Percentiles rank a stretch among this genome's conserved stretches.
phyloP scores from a whole-genome alignment of 2,113 vertebrate species.

The Lipophrys pholis region DNA sequence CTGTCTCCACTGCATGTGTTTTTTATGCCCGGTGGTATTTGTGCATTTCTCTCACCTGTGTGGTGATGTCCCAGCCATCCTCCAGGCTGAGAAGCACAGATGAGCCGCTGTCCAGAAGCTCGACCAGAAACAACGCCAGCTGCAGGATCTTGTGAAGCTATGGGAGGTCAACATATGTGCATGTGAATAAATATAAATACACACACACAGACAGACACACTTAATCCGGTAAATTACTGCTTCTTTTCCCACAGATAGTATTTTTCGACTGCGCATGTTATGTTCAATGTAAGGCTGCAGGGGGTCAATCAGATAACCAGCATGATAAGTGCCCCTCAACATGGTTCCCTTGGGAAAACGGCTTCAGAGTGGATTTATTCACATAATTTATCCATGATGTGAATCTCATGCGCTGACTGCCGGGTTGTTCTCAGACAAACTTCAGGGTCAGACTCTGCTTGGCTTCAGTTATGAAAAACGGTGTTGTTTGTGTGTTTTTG shows the following conservation, averaged over 20 bases:
- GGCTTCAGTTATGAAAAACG: neutral
- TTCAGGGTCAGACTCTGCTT: neutral
- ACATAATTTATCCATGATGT: slow-evolving; percentile 56
- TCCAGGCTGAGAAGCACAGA: slow-evolving; percentile 96
- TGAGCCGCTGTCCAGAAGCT: slow-evolving; percentile 94
- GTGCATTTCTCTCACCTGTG: slow-evolving; percentile 86
- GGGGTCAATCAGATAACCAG: slow-evolving; percentile 58
- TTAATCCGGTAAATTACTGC: slow-evolving; percentile 25
- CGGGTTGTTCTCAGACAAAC: slow-evolving; percentile 50
- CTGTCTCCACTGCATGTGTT: too few species aligned
- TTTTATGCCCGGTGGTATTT: neutral
- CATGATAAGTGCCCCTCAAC: slow-evolving; percentile 48
- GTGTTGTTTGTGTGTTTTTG: slow-evolving; percentile 12
- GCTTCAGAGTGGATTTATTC: slow-evolving; percentile 45
- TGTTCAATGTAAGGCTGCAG: slow-evolving; percentile 47
- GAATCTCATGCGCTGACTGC: slow-evolving; percentile 61
- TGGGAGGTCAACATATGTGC: slow-evolving; percentile 63
- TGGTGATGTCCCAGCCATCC: slow-evolving; percentile 98
- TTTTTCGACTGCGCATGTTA: slow-evolving; percentile 41
- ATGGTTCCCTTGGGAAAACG: slow-evolving; percentile 65
- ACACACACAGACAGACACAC: slow-evolving; percentile 27
- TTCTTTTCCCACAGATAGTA: slow-evolving; percentile 58
- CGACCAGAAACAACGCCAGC: slow-evolving; percentile 90
- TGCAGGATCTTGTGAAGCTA: slow-evolving; percentile 97
- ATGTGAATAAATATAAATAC: slow-evolving; percentile 40